Conservation (phyloP, 2,888 invertebrate species). For the Callinectes sapidus region DNA sequence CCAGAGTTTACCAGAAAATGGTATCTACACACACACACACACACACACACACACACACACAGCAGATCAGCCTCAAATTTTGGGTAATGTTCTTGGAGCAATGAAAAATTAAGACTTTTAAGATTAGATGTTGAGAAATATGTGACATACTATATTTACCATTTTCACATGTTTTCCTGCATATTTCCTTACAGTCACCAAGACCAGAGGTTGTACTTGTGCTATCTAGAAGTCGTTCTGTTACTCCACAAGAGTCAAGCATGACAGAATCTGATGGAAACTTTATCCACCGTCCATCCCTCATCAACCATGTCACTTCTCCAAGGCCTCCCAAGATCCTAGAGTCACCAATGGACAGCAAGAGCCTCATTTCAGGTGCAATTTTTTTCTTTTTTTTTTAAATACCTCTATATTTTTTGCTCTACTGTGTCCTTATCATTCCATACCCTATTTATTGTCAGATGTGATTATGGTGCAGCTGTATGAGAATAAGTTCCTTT, state of each 20-base stretch:
- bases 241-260: constrained; percentile 73
- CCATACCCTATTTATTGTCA: no score
- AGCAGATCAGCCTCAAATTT: no score
- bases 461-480: no score
- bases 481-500: no score
- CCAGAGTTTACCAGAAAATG: no score
- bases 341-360: constrained; percentile 74
- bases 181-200: constrained; percentile 80
- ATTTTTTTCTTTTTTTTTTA: neutral
- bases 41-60: no score
- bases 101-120: no score
- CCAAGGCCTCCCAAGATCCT: constrained; percentile 74
- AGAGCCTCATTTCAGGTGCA: constrained; percentile 74
- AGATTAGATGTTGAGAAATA: neutral
- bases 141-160: neutral
- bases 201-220: constrained; percentile 87
- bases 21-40: no score
- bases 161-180: neutral
- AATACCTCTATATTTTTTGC: neutral
- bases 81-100: neutral
- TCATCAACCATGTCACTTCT: constrained; percentile 72
- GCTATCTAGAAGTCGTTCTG: constrained; percentile 80
- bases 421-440: neutral
- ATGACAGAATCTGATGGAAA: constrained; percentile 64
- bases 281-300: constrained; percentile 66